phyloP scores from a whole-genome alignment of 2,797 vertebrate species.

The Microctenopoma lineatum region DNA sequence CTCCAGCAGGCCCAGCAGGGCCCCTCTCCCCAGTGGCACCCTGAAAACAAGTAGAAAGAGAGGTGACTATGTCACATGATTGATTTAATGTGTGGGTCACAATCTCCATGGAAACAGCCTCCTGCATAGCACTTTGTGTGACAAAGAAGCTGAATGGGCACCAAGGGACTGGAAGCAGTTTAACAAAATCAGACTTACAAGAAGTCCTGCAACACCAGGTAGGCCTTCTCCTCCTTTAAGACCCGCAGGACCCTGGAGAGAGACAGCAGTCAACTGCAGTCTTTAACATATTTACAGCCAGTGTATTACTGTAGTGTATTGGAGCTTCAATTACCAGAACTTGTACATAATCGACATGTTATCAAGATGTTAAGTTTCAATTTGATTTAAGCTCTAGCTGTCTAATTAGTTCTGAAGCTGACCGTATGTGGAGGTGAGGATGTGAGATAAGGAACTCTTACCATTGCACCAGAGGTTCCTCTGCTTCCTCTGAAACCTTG shows the following conservation, averaged over 20 bases:
- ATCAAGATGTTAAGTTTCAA: too few species aligned
- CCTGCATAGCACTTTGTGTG: constrained; percentile 38
- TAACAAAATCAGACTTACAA: constrained; percentile 81
- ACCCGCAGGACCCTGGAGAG: constrained; percentile 86
- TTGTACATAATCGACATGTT: too few species aligned
- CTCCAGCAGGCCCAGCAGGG: constrained; percentile 87
- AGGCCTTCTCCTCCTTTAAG: constrained; percentile 93
- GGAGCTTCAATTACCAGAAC: too few species aligned
- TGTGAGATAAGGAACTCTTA: constrained; percentile 67
- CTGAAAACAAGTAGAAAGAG: constrained; percentile 69
- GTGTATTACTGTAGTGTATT: not conserved
- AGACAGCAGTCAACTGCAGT: constrained; percentile 19
- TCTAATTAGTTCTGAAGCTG: not conserved
- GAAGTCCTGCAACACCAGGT: constrained; percentile 82
- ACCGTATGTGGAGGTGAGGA: constrained; percentile 3
- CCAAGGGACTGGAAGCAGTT: constrained; percentile 15
- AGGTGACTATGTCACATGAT: constrained; percentile 49
- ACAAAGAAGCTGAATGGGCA: constrained; percentile 15
- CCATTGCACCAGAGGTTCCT: constrained; percentile 85
- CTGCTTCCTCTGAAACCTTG: constrained; percentile 88
- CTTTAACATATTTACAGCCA: not conserved
- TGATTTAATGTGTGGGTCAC: constrained; percentile 61
- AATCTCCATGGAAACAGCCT: constrained; percentile 77
- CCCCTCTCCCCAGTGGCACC: constrained; percentile 91
- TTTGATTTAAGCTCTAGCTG: not conserved